Percentiles rank a stretch among this genome's conserved stretches.
Conservation (phyloP, 2,113 vertebrate species). For the Panthera tigris region DNA sequence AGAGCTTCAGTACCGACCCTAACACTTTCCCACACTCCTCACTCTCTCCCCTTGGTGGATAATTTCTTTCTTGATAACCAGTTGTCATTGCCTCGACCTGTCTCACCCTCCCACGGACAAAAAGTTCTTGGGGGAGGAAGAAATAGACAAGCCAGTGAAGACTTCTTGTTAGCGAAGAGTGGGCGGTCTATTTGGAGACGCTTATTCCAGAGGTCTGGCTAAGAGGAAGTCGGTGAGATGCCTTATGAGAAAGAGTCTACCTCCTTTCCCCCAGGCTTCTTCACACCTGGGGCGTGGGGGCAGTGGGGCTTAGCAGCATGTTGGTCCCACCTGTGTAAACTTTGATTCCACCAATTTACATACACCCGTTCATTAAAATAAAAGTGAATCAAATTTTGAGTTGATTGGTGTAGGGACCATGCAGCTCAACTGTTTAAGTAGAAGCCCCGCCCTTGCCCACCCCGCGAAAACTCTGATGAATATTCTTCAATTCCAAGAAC, state of each 20-base stretch:
- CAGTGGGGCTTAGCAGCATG: neutral
- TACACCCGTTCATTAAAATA: neutral
- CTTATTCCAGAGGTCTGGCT: neutral
- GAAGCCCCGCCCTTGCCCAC: neutral
- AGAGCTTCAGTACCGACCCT: neutral
- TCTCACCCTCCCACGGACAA: neutral
- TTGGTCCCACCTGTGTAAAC: neutral
- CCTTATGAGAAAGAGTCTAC: neutral
- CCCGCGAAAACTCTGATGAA: neutral
- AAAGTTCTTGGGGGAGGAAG: conserved; percentile 50
- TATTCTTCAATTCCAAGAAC: neutral
- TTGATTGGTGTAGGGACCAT: neutral
- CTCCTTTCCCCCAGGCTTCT: neutral
- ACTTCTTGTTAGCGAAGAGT: neutral
- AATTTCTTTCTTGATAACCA: neutral
- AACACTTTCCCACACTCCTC: neutral
- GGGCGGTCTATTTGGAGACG: neutral
- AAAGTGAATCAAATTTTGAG: neutral
- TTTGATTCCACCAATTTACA: neutral
- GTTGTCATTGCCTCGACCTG: neutral
- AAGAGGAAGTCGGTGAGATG: neutral
- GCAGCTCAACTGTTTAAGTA: neutral
- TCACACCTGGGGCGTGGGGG: neutral
- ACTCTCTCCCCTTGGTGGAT: neutral
- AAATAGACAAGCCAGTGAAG: neutral